Conservation (phyloP, 2,888 invertebrate species). For the Andricus curvator region DNA sequence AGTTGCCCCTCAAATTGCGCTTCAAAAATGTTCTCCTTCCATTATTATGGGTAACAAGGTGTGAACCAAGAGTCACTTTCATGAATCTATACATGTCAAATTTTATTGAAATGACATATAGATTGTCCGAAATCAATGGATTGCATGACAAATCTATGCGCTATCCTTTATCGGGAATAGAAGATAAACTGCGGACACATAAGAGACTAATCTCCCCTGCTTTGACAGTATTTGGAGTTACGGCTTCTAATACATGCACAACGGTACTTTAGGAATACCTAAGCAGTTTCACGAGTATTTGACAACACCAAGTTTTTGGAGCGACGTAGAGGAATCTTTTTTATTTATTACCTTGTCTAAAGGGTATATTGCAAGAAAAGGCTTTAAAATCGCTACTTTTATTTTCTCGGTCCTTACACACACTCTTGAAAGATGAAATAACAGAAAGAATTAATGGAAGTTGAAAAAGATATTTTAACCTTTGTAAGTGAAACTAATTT, state of each 20-base stretch:
- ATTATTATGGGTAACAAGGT: constrained; percentile 7
- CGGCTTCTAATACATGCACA: not conserved
- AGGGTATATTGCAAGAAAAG: constrained; percentile 1
- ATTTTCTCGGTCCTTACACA: not conserved
- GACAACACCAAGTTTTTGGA: constrained; percentile 13
- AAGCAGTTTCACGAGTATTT: constrained; percentile 3
- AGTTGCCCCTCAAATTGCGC: not conserved
- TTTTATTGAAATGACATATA: too few species aligned
- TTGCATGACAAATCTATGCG: not conserved
- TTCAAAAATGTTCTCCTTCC: constrained; percentile 8
- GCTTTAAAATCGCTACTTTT: not conserved
- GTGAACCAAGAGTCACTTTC: not conserved
- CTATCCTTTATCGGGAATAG: not conserved
- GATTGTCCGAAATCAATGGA: not conserved
- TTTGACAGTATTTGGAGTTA: not conserved
- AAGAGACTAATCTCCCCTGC: too few species aligned
- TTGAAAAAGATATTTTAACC: too few species aligned
- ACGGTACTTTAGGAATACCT: constrained; percentile 5
- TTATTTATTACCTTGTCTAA: not conserved
- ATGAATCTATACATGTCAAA: constrained; percentile 11
- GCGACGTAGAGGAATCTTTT: not conserved
- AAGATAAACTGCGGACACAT: not conserved
- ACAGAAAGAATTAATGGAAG: not conserved
- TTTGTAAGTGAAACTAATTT: too few species aligned
- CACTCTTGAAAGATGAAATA: not conserved